Conservation (phyloP, 2,797 vertebrate genomes). For the Synanceia verrucosa region DNA sequence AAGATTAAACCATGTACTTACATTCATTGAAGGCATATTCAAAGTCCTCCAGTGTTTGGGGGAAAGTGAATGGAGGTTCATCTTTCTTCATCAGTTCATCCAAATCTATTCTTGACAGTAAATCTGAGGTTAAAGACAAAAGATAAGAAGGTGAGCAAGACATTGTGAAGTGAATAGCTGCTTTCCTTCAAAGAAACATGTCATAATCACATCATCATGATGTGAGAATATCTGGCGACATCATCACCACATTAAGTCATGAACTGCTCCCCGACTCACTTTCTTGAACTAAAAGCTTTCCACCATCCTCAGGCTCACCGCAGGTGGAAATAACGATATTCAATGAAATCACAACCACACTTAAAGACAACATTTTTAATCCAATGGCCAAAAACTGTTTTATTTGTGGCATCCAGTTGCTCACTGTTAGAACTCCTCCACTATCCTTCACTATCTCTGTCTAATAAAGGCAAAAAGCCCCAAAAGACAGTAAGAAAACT, state of each 20-base stretch:
- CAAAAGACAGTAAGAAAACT: no score
- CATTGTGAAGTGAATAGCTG: neutral
- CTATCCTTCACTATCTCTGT: no score
- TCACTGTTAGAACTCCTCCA: no score
- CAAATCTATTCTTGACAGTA: constrained; percentile 96
- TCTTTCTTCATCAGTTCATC: constrained; percentile 99
- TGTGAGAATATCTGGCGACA: neutral
- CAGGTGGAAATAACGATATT: neutral
- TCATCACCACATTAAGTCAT: neutral
- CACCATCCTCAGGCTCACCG: neutral
- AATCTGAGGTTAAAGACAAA: constrained; percentile 80
- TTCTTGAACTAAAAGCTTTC: constrained; percentile 4
- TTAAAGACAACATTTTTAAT: no score
- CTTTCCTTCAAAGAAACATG: neutral
- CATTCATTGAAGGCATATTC: constrained; percentile 97
- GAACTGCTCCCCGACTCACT: neutral
- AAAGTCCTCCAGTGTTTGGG: constrained; percentile 95
- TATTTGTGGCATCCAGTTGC: no score
- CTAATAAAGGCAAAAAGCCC: no score
- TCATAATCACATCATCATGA: neutral
- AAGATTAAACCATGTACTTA: constrained; percentile 79
- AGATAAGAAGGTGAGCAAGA: neutral
- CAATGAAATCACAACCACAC: neutral
- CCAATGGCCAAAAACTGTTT: no score
- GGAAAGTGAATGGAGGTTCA: constrained; percentile 95